Base-by-base conservation (phyloP, 2,888 invertebrate genomes). In the Lochmaea crataegi region DNA sequence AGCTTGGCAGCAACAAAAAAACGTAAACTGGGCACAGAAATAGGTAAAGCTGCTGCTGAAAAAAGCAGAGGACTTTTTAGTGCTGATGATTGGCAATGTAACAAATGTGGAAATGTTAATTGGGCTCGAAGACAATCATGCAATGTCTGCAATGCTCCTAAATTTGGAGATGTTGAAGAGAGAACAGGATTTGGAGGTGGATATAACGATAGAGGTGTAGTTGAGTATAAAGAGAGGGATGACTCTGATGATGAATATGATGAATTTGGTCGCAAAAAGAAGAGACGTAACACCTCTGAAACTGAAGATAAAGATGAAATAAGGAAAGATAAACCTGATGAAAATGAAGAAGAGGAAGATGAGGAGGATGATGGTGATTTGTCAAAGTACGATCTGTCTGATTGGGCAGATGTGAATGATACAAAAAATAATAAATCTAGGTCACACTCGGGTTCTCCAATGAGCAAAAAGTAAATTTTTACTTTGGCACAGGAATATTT, bases 51-150 rank as follows among this genome's bases (percentile, higher is more conserved):
- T 26, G 96, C 98, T 48, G 99, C 99, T 0, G 99, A 99, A 86
- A 99, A 99, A 88, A 97, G 97, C 83, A 92, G 96, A 81, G 98
- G 98, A n/a, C 89, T 98, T 74, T 93, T 92, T 86, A 96, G 97
- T 87, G 99, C 99, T 51, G 99, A 99, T 86, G 99, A 99, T 87
- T 99, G 99, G 99, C 97, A 98, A 85, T 99, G 99, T 87, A 96
- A 96, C 87, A 98, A 98, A 89, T 99, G 99, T 88, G 98, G 98
- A n/a, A 99, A 99, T 87, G 99, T 99, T 12, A 99, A 99, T 87
- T 98, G 98, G 99, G 98, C 99, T 32, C 90, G 98, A 77, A 90
- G 99, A 70, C 94, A 94, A 83, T 96, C 95, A 69, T 99, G 99
- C 88, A 99, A 99, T 87, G 96, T 99, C 89, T 99, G 99, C 87